Conservation (phyloP, 1,140 invertebrate species). For the Platorchestia sp. region DNA sequence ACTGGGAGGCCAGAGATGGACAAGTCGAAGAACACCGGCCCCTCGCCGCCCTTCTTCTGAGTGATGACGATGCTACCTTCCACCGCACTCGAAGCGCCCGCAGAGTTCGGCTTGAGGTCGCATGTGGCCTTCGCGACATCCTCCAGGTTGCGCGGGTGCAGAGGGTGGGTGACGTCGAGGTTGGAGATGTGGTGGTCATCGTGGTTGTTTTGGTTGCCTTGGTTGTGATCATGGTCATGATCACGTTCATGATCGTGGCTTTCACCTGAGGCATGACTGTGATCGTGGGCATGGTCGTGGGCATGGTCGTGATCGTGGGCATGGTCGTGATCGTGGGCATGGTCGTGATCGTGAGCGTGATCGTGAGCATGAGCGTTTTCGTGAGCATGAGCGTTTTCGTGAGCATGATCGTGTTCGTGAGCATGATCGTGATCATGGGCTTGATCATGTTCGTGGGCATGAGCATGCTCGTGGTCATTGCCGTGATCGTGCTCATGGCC, state of each 20-base stretch:
- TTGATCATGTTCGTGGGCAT: not conserved
- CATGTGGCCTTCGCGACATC: constrained; percentile 4
- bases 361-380: not conserved
- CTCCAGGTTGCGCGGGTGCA: not conserved
- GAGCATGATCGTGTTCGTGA: not conserved
- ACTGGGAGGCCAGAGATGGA: not conserved
- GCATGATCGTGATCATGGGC: not conserved
- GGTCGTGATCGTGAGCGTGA: not conserved
- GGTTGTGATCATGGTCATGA: not conserved
- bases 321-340: not conserved
- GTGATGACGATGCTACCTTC: constrained; percentile 37
- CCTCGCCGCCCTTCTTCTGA: constrained; percentile 43
- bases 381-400: not conserved
- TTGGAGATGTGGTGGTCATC: constrained; percentile 10
- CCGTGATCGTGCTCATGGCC: not conserved
- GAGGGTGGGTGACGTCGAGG: not conserved
- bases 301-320: not conserved
- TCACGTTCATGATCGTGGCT: not conserved
- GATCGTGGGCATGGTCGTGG: not conserved
- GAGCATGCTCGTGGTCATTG: constrained; percentile 3
- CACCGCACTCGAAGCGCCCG: not conserved
- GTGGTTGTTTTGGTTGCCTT: not conserved
- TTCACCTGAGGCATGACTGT: not conserved
- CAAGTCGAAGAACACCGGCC: constrained; percentile 39
- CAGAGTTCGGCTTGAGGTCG: constrained; percentile 25